Conservation (phyloP, 2,113 vertebrate species). For the Riparia riparia region DNA sequence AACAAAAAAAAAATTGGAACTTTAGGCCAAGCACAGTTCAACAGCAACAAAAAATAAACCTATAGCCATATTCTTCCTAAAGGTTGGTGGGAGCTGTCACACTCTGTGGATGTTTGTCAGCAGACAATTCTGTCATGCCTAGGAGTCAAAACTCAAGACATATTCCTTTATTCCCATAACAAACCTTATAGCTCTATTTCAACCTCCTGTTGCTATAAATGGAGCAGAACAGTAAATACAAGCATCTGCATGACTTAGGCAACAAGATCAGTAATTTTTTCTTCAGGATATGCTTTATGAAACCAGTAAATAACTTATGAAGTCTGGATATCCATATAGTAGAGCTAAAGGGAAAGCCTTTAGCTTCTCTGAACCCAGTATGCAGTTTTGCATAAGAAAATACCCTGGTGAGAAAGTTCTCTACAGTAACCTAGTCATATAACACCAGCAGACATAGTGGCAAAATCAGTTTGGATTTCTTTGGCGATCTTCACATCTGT, state of each 20-base stretch:
- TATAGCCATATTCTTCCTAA: background rate
- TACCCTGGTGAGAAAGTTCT: background rate
- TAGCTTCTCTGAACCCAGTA: background rate
- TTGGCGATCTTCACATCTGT: accelerated
- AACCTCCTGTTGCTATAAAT: background rate
- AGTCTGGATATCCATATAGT: background rate
- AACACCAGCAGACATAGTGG: background rate
- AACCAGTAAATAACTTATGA: background rate
- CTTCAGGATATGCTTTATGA: background rate
- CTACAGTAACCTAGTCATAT: background rate
- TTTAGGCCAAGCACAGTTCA: background rate
- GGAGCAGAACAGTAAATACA: background rate
- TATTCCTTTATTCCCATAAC: background rate
- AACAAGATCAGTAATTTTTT: background rate
- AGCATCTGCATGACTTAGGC: background rate
- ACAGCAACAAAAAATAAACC: background rate
- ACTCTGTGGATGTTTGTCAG: background rate
- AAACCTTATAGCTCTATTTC: background rate
- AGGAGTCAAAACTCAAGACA: background rate
- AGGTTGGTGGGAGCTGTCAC: background rate
- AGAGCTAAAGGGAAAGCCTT: background rate
- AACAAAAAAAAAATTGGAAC: background rate
- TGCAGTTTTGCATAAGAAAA: background rate
- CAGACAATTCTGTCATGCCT: background rate
- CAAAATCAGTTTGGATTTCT: background rate